These are phyloP conservation scores for Vulpes vulpes DNA, from an alignment of 2,113 vertebrate species.

Conservation along the genomic window DNA sequence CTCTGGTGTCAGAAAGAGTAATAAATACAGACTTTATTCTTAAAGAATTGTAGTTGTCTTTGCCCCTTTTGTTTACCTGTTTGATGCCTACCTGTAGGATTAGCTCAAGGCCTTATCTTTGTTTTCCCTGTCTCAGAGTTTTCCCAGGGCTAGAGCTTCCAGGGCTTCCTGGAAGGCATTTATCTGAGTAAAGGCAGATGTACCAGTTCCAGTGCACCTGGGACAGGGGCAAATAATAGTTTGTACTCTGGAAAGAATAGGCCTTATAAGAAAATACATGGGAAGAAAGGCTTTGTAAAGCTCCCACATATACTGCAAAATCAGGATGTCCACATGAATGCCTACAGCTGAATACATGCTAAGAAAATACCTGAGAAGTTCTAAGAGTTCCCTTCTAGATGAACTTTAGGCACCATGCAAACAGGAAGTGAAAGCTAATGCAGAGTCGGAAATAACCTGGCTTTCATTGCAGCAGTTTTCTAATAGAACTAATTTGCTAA, in stretches of 20 bases:
- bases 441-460: neutral
- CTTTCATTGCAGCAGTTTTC: neutral
- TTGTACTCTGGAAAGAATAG: neutral
- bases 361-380: neutral
- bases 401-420: neutral
- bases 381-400: neutral
- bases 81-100: neutral
- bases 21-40: neutral
- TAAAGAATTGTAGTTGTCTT: neutral
- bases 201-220: neutral
- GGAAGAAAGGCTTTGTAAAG: neutral
- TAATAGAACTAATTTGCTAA: neutral
- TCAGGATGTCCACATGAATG: neutral
- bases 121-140: neutral
- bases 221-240: neutral
- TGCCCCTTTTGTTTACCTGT: neutral
- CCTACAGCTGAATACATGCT: neutral
- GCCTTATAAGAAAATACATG: neutral
- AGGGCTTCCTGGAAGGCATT: neutral
- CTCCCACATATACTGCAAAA: neutral
- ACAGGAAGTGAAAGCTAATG: neutral
- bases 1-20: neutral
- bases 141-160: neutral
- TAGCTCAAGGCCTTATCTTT: neutral
- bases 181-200: neutral